A percentile compares a stretch with the other conserved stretches of the same genome.
Conservation (phyloP, 53 echinoderm and acorn worm genomes). For the Luidia sarsii region DNA sequence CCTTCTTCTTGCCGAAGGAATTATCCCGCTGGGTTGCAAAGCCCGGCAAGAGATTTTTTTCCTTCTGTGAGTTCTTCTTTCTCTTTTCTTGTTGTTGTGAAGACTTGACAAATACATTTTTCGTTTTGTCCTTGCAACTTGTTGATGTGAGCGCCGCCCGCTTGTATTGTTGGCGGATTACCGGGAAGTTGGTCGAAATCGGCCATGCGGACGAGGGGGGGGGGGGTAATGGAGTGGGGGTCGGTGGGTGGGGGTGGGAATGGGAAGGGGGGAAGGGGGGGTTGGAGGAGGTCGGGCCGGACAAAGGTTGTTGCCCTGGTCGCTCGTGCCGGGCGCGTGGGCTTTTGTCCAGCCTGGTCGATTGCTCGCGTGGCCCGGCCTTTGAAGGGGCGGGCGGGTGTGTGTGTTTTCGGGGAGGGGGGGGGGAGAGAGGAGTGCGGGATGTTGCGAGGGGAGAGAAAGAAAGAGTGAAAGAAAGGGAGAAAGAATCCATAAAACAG, state of each 20-base stretch:
- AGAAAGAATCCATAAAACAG: slow-evolving; percentile 7
- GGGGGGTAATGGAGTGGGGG: background rate
- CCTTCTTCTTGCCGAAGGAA: background rate
- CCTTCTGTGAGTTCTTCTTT: no score
- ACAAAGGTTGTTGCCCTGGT: slow-evolving; percentile 30
- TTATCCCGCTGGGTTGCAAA: slow-evolving; percentile 17
- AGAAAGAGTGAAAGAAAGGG: no score
- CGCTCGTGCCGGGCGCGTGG: slow-evolving; percentile 47
- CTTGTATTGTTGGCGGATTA: slow-evolving; percentile 24
- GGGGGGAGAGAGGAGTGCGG: no score
- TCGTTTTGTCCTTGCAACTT: slow-evolving; percentile 17
- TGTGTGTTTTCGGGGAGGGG: no score
- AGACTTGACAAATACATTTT: slow-evolving; percentile 7
- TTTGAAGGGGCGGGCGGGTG: no score
- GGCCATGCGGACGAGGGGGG: slow-evolving; percentile 17
- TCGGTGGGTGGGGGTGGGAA: no score
- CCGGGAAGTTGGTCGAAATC: slow-evolving; percentile 28
- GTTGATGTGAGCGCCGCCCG: background rate
- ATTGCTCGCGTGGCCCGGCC: slow-evolving; percentile 35
- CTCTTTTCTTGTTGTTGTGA: background rate
- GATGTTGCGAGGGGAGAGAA: no score
- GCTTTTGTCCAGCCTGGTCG: slow-evolving; percentile 12
- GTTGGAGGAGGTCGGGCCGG: background rate
- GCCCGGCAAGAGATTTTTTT: background rate
- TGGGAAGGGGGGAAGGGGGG: background rate